phyloP scores from a whole-genome alignment of 2,888 invertebrate species.

The Dusona sp. region DNA sequence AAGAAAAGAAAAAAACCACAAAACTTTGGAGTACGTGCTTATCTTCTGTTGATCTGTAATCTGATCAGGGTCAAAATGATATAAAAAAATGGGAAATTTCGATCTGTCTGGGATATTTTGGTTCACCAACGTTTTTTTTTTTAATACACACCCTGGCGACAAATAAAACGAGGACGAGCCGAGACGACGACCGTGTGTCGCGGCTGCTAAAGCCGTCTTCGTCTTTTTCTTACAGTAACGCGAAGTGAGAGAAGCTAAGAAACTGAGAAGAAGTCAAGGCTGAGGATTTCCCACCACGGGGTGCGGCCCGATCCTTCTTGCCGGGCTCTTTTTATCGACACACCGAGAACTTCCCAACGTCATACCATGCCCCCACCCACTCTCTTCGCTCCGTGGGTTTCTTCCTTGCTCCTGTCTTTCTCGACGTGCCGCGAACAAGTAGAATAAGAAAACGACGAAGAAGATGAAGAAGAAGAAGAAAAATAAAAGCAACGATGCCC shows the following conservation, averaged over 20 bases:
- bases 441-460: constrained; percentile 44
- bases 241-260: constrained; percentile 29
- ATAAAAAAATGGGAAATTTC: neutral
- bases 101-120: neutral
- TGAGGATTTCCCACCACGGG: constrained; percentile 75
- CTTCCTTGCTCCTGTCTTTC: constrained; percentile 41
- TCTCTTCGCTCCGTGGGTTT: constrained; percentile 13
- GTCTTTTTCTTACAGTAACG: neutral
- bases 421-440: constrained; percentile 57
- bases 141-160: neutral
- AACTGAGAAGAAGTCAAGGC: constrained; percentile 73
- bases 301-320: constrained; percentile 62
- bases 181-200: constrained; percentile 31
- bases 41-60: neutral
- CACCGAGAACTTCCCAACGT: constrained; percentile 42
- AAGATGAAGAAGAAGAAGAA: constrained; percentile 39
- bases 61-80: neutral
- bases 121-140: neutral
- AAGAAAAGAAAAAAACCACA: neutral
- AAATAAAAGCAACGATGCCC: constrained; percentile 67
- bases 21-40: constrained; percentile 14
- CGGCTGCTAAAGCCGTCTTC: constrained; percentile 18
- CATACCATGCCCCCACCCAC: constrained; percentile 33
- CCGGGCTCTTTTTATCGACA: constrained; percentile 59
- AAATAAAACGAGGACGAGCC: constrained; percentile 12